Evolutionary conservation across 2,113 vertebrate species (phyloP).

Genomic region (Cyanoramphus novaezelandiae): DNA sequence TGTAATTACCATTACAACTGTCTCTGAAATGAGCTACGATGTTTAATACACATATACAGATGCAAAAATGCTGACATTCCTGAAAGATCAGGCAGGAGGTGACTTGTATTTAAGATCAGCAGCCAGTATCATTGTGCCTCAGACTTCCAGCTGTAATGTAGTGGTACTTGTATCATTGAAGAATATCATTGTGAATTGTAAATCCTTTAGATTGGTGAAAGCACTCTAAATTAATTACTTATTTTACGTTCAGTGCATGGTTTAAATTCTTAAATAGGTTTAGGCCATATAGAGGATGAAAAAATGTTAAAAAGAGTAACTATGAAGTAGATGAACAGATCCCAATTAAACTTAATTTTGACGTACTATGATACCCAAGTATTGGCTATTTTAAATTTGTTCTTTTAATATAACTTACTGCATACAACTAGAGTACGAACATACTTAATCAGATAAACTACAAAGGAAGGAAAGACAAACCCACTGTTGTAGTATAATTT

Average conservation of each 20-base stretch:
- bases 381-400: neutral
- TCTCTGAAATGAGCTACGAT: fast-evolving
- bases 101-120: neutral
- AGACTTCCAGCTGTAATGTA: neutral
- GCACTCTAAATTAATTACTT: neutral
- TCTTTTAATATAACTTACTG: neutral
- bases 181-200: neutral
- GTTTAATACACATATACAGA: neutral
- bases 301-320: neutral
- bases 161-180: neutral
- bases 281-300: neutral
- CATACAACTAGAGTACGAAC: neutral
- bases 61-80: neutral
- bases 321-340: neutral
- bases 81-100: neutral
- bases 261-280: neutral
- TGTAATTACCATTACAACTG: neutral
- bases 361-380: neutral
- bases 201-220: neutral
- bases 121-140: neutral
- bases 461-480: neutral
- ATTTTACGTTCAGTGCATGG: neutral
- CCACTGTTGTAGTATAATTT: neutral
- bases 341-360: neutral
- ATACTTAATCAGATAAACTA: neutral